Base-by-base conservation (phyloP, 2,113 vertebrate genomes). In the Cochlearius cochlearius region DNA sequence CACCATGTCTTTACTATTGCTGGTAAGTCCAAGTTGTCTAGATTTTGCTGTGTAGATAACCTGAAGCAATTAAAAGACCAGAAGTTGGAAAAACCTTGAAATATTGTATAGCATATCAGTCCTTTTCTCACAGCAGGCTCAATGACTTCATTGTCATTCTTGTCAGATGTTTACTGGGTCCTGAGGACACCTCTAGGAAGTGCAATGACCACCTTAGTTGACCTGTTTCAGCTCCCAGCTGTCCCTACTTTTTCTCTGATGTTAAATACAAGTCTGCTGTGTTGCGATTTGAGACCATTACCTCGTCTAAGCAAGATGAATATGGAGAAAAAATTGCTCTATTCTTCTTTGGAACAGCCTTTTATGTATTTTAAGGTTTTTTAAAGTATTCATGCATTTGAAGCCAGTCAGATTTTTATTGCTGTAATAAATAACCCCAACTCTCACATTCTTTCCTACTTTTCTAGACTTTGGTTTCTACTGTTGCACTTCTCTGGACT, bases 51-150 rank as follows among this genome's bases (percentile, higher is more conserved):
- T 52, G 23, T 39, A 69, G 30, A 43, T 43, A 79, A 56, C 1
- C 1, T 49, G n/a, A 79, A 69, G 30, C 16, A 92, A 39, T 26
- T 16, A 56, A 59, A 88, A 36, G 4, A 15, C 7, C 25, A 36
- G 19, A 43, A 59, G 88, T 88, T 88, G 15, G n/a, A 22, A 82
- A 88, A 34, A 45, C 10, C 22, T 78, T 71, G 52, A 38, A 79
- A 63, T 59, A 75, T 50, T 0, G 0, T 34, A 8, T 9, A 62
- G 5, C 26, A 9, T 41, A 4, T 25, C 8, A 1, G 19, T 74
- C 10, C 7, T 73, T 69, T 69, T 36, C 14, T 80, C 27, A 43
- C 34, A 69, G 18, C 10, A 85, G 25, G 18, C 18, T 77, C 9
- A 27, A 15, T 25, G 47, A 38, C 12, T 36, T 30, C 36, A 45